Conservation (phyloP, 92 coral and sea anemone species). For the Epizoanthus rinbou region DNA sequence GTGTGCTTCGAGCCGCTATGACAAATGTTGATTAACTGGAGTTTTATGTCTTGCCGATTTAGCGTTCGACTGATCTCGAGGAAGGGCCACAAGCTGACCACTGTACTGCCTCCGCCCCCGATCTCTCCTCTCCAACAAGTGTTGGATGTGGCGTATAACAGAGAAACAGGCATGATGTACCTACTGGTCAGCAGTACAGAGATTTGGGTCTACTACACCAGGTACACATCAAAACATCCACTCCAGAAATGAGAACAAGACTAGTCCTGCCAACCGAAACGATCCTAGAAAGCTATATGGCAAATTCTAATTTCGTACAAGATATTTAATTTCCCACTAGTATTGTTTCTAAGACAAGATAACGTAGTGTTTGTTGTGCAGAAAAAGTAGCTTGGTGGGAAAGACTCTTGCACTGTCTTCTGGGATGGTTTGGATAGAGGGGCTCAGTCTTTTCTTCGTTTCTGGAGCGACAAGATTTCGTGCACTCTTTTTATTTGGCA, state of each 20-base stretch:
- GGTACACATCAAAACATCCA: slow-evolving; percentile 44
- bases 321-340: too few relatives aligned
- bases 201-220: slow-evolving; percentile 98
- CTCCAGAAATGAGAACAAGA: background rate
- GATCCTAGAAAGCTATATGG: background rate
- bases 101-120: slow-evolving; percentile 97
- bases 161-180: slow-evolving; percentile 92
- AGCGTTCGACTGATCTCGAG: slow-evolving; percentile 89
- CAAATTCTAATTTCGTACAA: background rate
- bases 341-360: too few relatives aligned
- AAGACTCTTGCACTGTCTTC: too few relatives aligned
- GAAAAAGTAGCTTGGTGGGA: too few relatives aligned
- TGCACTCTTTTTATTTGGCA: too few relatives aligned
- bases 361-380: too few relatives aligned
- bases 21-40: too few relatives aligned
- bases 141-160: slow-evolving; percentile 71
- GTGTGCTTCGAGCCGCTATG: background rate
- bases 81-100: slow-evolving; percentile 72
- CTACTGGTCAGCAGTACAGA: slow-evolving; percentile 80
- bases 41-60: background rate
- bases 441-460: too few relatives aligned
- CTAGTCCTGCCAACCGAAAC: background rate
- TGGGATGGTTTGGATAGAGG: too few relatives aligned
- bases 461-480: too few relatives aligned
- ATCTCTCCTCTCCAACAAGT: slow-evolving; percentile 82